Evolutionary conservation across 2,797 vertebrate genomes (phyloP), one percentile per base, ranked within the genome.

Genomic region (Mormyrops attenuatus): DNA sequence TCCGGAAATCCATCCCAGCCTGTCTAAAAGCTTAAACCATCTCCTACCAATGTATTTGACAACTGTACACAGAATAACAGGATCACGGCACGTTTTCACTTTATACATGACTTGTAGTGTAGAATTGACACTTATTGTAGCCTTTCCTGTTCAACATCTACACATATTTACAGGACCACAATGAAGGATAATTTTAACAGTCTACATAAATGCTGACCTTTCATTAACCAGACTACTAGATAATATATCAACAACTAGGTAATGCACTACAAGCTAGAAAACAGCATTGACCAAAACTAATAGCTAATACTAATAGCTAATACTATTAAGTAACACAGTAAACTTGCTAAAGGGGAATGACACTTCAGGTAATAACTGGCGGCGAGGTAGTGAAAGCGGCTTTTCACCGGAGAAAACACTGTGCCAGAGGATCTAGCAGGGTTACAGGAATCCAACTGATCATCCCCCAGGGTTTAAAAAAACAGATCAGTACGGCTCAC

Each of bases 201-300:
- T 73, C 11, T 73, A 95, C 96, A 93, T 93, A 94, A 94, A 93
- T 17, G 30, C 66, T 73, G 66, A 38, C 66, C 30, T 73, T 73
- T 38, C 2, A 73, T 38, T 73, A 73, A 73, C 69, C 13, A 38
- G 69, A 17, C 69, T 73, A 41, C 15, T 17, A 17, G 15, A 53
- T 53, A 15, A 53, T 17, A 15, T 53, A 53, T 53, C 11, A 53
- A 53, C 52, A 53, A 53, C 34, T 73, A 73, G 30, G 30, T 38
- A 73, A 73, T 17, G 20, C 34, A 17, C 69, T 73, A 20, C 34
- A 73, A 73, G 69, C 69, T 73, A 41, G 5, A 73, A 73, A 73
- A 41, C 69, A 73, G 5, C 69, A 73, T 6, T 73, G 34, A 73
- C 69, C 9, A 34, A 73, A 41, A 38, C 69, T 38, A 38, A 38